Conservation (phyloP, 2,797 vertebrate genomes). For the Lindbergichthys nudifrons region DNA sequence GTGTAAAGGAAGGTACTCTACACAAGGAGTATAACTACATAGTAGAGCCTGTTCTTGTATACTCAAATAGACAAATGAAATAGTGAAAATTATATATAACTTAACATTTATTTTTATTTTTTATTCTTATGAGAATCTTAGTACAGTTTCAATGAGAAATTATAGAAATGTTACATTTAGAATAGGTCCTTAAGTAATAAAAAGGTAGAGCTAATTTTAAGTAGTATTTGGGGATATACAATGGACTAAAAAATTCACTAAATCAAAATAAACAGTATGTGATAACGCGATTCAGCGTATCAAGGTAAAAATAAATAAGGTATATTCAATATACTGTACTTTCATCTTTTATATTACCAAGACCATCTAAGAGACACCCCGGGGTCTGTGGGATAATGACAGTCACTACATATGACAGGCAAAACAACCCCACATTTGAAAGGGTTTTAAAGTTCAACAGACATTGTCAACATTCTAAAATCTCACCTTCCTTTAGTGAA, state of each 20-base stretch:
- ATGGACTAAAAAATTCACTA: background rate
- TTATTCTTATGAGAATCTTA: too few species aligned
- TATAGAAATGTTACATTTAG: background rate
- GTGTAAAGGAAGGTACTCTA: background rate
- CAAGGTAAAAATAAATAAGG: background rate
- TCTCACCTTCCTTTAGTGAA: background rate
- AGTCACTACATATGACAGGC: background rate
- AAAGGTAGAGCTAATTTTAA: background rate
- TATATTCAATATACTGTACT: background rate
- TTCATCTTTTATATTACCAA: background rate
- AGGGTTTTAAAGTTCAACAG: background rate
- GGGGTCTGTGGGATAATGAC: background rate
- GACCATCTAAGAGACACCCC: constrained; percentile 11
- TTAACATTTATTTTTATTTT: too few species aligned
- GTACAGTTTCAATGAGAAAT: too few species aligned
- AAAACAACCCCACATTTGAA: constrained; percentile 11
- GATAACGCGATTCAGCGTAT: background rate
- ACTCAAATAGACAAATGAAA: too few species aligned
- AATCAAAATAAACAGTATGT: background rate
- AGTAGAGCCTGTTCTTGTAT: too few species aligned
- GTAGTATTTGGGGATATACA: background rate
- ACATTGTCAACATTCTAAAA: background rate
- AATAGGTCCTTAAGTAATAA: background rate
- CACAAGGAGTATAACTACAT: too few species aligned
- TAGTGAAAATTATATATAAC: too few species aligned